phyloP scores from a whole-genome alignment of 2,888 invertebrate species.

The Strigamia crassipes region DNA sequence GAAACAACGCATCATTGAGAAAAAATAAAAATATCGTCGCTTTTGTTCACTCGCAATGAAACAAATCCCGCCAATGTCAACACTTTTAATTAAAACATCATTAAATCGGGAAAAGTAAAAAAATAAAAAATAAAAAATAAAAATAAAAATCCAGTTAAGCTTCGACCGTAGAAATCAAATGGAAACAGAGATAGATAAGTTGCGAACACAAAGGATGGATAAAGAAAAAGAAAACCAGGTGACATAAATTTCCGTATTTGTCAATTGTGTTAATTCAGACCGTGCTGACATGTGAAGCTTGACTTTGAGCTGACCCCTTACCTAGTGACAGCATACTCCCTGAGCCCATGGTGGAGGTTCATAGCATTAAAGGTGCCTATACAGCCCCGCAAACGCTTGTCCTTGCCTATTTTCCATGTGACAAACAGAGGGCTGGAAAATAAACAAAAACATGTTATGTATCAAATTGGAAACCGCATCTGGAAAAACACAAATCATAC shows the following conservation, averaged over 20 bases:
- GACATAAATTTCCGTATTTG: background rate
- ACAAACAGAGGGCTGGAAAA: conserved; percentile 91
- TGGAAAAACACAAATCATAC: background rate
- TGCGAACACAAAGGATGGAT: background rate
- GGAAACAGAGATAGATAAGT: background rate
- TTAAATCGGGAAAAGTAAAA: background rate
- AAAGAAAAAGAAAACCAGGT: background rate
- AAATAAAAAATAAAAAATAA: no score
- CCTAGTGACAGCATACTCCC: conserved; percentile 94
- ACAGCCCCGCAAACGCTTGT: conserved; percentile 92
- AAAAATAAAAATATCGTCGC: background rate
- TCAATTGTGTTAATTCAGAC: background rate
- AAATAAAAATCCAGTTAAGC: background rate
- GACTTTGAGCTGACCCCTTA: conserved; percentile 55
- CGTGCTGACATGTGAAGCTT: conserved; percentile 25
- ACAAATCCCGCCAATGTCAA: background rate
- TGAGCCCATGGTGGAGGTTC: conserved; percentile 89
- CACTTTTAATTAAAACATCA: background rate
- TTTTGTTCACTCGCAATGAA: no score
- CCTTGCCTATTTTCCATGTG: conserved; percentile 98
- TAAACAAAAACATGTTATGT: conserved; percentile 45
- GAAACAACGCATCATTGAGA: background rate
- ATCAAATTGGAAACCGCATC: background rate
- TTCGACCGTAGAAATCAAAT: background rate
- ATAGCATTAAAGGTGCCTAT: conserved; percentile 98